Base-by-base conservation (phyloP, 2,113 vertebrate species). In the Macquaria australasica region DNA sequence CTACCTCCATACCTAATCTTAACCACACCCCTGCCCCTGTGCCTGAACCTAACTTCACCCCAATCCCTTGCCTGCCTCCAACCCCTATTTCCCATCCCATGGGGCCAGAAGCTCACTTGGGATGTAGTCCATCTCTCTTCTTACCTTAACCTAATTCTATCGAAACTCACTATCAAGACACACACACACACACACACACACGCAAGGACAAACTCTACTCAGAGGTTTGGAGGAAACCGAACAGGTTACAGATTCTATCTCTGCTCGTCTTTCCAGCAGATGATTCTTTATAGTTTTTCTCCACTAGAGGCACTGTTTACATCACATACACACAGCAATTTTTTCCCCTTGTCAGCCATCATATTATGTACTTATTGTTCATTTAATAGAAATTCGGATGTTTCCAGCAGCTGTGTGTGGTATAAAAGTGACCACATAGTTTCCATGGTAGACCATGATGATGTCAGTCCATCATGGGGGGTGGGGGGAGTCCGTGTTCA, bases 391-490 rank as follows among this genome's bases (percentile, higher is more conserved):
- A 15, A 56, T 39, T n/a, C 1, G 0, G 1, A 10, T 34, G 11
- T 48, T 4, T 37, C 12, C 43, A 53, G 58, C 39, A 56, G 28
- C 20, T 73, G 50, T 39, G 37, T 56, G 50, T 74, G 31, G 21
- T 25, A 18, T 28, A 28, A 20, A 55, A 16, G 9, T 55, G 34
- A 43, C n/a, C 15, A n/a, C 74, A 56, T 48, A 71, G 82, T 73
- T 84, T 79, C 75, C 41, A 20, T 31, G 34, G 56, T 53, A 41
- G 23, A 80, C 56, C 78, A 23, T 8, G 5, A 73, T 73, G 69
- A 72, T 51, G 50, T 50, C 50, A 45, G 5, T 28, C 18, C 9
- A n/a, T n/a, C n/a, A n/a, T n/a, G n/a, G n/a, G n/a, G n/a, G n/a
- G n/a, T n/a, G n/a, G n/a, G n/a, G n/a, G n/a, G n/a, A 2, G 58